A percentile compares a stretch with the other conserved stretches of the same genome.
These are phyloP conservation scores for Eulemur mongoz DNA, from an alignment of 2,797 vertebrate genomes.

Conservation along the genomic window DNA sequence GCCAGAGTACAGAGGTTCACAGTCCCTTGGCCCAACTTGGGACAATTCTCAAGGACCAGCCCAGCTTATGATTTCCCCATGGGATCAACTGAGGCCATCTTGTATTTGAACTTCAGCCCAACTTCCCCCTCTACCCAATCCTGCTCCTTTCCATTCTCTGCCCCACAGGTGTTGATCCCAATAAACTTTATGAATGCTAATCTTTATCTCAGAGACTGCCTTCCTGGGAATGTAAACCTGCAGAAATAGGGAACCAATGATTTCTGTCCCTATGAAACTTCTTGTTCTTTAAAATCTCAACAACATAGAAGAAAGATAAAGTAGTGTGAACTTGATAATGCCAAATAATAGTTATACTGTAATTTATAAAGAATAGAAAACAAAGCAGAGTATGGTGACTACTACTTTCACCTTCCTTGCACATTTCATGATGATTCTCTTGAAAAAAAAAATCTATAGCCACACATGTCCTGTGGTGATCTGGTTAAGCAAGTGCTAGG, in stretches of 20 bases:
- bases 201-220: background rate
- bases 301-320: background rate
- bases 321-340: background rate
- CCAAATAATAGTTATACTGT: background rate
- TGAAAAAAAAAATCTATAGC: background rate
- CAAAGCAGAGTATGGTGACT: background rate
- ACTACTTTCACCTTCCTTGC: background rate
- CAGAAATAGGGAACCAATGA: background rate
- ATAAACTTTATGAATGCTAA: background rate
- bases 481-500: background rate
- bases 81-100: background rate
- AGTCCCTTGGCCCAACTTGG: background rate
- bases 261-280: background rate
- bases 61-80: background rate
- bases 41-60: background rate
- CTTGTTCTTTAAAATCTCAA: background rate
- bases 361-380: background rate
- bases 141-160: background rate
- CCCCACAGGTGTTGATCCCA: background rate
- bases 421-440: background rate
- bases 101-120: background rate
- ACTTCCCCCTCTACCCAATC: background rate
- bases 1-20: background rate
- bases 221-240: background rate
- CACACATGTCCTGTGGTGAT: background rate